Evolutionary conservation across 2,113 vertebrate species (phyloP), one percentile per base, ranked within the genome.

Genomic region (Xiphorhynchus elegans): DNA sequence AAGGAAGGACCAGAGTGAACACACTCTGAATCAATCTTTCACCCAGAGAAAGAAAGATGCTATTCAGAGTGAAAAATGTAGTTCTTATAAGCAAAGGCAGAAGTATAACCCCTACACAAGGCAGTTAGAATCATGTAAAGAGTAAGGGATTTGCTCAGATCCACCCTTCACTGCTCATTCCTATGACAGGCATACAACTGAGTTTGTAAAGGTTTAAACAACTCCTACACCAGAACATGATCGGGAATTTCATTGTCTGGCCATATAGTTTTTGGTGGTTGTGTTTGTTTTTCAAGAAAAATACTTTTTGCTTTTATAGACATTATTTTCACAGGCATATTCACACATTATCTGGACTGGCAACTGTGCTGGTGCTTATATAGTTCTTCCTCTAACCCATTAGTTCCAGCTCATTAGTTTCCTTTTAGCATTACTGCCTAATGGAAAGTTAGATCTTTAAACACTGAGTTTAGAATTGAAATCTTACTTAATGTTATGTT

Each of bases 231-330:
- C 53, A 66, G 7, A 50, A 13, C 10, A 42, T 0, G 2, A 5
- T 19, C 15, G 40, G 10, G 4, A 91, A 13, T 14, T 80, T 35
- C 26, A 42, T 24, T 52, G 13, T 46, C 44, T 44, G 13, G 3
- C 4, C 40, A 62, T 5, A 5, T 7, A 21, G 11, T 11, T 72
- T 44, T 59, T 33, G 1, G 10, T 59, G 28, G 17, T 6, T 69
- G 14, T 11, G 3, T 33, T 75, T 55, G 40, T 35, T 9, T 6
- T 1, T 1, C 17, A 9, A 23, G 9, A 1, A 39, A 60, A 37
- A 33, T 14, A 7, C 28, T 6, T 52, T 39, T 70, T 56, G 6
- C 13, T 42, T 56, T 33, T 14, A n/a, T n/a, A 19, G 12, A 56
- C 5, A 19, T 31, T 50, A 31, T 66, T 83, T 83, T 40, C 17